Evolutionary conservation across 1,140 invertebrate genomes (phyloP), one percentile per base, ranked within the genome.

Genomic region (Anastatus disparis): DNA sequence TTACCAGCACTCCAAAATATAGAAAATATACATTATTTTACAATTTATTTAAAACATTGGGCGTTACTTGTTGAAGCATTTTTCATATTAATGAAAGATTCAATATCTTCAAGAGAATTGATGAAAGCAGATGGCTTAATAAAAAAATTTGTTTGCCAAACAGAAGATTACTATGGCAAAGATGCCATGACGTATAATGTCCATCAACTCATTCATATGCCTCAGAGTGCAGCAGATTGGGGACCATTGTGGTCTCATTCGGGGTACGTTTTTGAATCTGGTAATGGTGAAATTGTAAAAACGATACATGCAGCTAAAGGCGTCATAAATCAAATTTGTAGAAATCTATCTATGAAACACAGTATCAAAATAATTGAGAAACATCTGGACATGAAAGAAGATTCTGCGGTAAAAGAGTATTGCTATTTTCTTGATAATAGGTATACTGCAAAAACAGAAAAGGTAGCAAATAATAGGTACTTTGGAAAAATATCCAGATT

Each of bases 121-220:
- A 13, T 10, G 22, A 27, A 8, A 24, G 50, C 50, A 9, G 40
- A 48, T 17, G 13, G 20, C 12, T 52, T 70, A 27, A 7, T 58
- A 6, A 35, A 59, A 20, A 13, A 59, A 48, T 68, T 48, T 13
- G 15, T 73, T 1, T 44, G 24, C n/a, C 26, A 61, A 13, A 53
- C 66, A 0, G 15, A 69, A 69, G 48, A 46, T 15, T 46, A 12
- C 4, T 46, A 46, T 46, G 44, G 44, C 15, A 4, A 46, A n/a
- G n/a, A n/a, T n/a, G n/a, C n/a, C n/a, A n/a, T n/a, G n/a, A n/a
- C n/a, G n/a, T n/a, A n/a, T n/a, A 46, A 68, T 27, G 59, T 73
- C 3, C 71, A 73, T 53, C 66, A 73, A 42, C 20, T 70, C 8
- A 58, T 70, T 12, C 66, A 73, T 44, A 35, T 73, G 12, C 27